Evolutionary conservation across 2,113 vertebrate species (phyloP), one percentile per base, ranked within the genome.

Genomic region (Zapus hudsonius): DNA sequence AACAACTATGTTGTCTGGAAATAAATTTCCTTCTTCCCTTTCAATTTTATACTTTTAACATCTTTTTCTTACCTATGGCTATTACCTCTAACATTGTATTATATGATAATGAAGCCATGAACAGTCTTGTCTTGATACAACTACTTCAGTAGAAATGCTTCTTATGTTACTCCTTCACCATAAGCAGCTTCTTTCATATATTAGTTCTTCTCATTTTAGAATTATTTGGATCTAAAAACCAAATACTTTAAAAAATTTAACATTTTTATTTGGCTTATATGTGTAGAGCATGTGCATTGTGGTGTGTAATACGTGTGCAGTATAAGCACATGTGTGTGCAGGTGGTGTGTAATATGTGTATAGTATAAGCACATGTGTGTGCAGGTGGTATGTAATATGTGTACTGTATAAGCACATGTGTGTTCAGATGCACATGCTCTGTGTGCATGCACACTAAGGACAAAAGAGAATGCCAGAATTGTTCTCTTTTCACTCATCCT

Each of bases 11-110:
- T 75, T 91, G 2, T 63, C 59, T 91, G 20, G 15, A 91, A 87
- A 57, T 74, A 33, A 4, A 79, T 78, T 82, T 89, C 27, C 47
- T 86, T 89, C 36, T 73, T 92, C 12, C 10, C 52, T 81, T 86
- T 80, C 85, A 47, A 67, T 92, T 91, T 86, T 83, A 67, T 63
- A 67, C 40, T 61, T 92, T 36, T 87, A 44, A 57, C 23, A 31
- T 67, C 22, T 88, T 94, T 84, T 42, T 92, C 57, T 82, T 84
- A 84, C 25, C 16, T 94, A 44, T 89, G 57, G 11, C 78, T 91
- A 42, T 70, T 94, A 79, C 42, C 23, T 91, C 88, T 76, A 91
- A 52, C 31, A 78, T 8, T 72, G 44, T 52, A 10, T 89, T 69
- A 87, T 69, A 66, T 69, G 73, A 70, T 29, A 74, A n/a, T 82